Base-by-base conservation (phyloP, 2,888 invertebrate genomes). In the Piscicola geometra region DNA sequence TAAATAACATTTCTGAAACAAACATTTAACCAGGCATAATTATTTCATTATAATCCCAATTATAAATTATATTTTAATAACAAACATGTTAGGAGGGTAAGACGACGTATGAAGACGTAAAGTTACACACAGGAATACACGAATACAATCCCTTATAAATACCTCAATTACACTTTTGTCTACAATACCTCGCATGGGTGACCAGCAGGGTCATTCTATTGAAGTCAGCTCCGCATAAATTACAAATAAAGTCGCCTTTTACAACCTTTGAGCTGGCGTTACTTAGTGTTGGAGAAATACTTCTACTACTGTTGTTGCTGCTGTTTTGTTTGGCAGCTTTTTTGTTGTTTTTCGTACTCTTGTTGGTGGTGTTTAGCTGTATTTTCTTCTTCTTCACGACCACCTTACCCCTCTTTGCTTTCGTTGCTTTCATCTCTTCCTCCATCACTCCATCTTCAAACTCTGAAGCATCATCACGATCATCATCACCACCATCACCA, bases 141-240 rank as follows among this genome's bases (percentile, higher is more conserved):
- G 32, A 35, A 35, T 33, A 30, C 25, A 67, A 30, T n/a, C 67
- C n/a, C n/a, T n/a, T n/a, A n/a, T 33, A 28, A n/a, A 32, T 9
- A 9, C 9, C 25, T 56, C n/a, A 56, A 56, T 18, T 56, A 56
- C 60, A 56, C 25, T 56, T 56, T 56, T 71, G 52, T 1, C 71
- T 56, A 50, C 76, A 76, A 35, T 76, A 76, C 71, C 76, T 36
- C 25, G 71, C 71, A 33, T 76, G 76, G 32, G 76, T 76, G 3
- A 76, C 76, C 0, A 76, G 71, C 47, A 76, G 50, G 0, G 76
- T 66, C 76, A 71, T 76, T 33, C 76, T 52, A 60, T 76, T 76
- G 71, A 76, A 76, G 25, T 50, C 71, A n/a, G 30, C 47, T n/a
- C 70, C 71, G 33, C 76, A 76, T 9, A 71, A 56, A 47, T 76